Base-by-base conservation (phyloP, 2,888 invertebrate genomes). In the Camptogramma bilineatum region DNA sequence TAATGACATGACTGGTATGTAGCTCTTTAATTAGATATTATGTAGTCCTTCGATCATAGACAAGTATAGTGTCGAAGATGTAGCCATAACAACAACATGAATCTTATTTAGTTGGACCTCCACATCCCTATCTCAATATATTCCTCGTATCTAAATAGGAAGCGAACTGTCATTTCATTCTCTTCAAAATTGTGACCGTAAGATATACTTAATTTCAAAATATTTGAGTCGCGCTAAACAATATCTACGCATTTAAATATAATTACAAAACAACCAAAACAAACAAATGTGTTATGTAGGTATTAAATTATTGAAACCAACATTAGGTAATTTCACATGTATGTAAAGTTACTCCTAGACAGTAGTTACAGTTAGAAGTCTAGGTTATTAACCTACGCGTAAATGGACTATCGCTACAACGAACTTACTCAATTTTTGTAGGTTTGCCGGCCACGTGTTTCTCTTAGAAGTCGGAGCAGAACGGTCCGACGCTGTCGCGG, bases 371-470 rank as follows among this genome's bases (percentile, higher is more conserved):
- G 34, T 39, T 39, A 39, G 34, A 13, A 39, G 4, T 39, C 16
- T 56, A 57, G 64, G 64, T 59, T 60, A 64, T 17, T 62, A 62
- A 64, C 61, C 57, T 64, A 55, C 7, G 31, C 17, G 39, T n/a
- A 24, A 53, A 51, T 56, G 16, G 34, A 39, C 9, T 55, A 48
- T 56, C 68, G 75, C 64, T 67, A 55, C 72, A 73, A 70, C 64
- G 62, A 62, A 70, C 59, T 65, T 72, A 90, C 91, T 91, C 76
- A 91, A 90, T 73, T 79, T 83, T 85, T 84, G 70, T 80, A 81
- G 82, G 83, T 82, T 70, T 71, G 79, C 82, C 87, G 84, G 83
- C 89, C 92, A 92, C 92, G 92, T 92, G 92, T 83, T 87, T 75
- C 69, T 59, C 68, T 70, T 53, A 52, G 54, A 66, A 68, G 71